These are phyloP conservation scores for Ceratitis capitata DNA, from an alignment of 1,140 invertebrate genomes.

Conservation along the genomic window DNA sequence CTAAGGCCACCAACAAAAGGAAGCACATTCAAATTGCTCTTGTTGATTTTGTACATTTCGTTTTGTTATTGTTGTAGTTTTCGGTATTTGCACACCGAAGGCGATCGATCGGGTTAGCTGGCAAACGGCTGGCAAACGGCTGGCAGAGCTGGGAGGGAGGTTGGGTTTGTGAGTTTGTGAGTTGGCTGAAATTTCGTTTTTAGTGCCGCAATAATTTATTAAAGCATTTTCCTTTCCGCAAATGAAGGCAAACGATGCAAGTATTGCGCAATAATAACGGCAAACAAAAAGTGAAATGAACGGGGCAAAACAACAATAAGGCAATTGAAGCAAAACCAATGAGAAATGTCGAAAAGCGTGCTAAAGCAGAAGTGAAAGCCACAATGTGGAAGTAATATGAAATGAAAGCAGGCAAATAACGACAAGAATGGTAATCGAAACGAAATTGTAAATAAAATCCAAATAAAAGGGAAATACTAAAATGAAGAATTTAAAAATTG, in stretches of 20 bases:
- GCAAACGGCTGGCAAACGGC: no score
- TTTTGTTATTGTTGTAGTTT: not conserved
- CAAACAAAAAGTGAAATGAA: not conserved
- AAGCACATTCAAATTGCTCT: conserved; percentile 18
- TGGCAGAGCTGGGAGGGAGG: not conserved
- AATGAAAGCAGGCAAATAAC: not conserved
- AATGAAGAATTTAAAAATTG: not conserved
- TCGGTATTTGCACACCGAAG: conserved; percentile 10
- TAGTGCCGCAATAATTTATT: conserved; percentile 32
- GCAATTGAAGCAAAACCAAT: not conserved
- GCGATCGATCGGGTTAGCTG: not conserved
- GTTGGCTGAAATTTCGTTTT: not conserved
- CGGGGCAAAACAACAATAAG: not conserved
- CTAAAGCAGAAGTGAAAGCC: not conserved
- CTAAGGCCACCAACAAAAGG: not conserved
- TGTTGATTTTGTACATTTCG: not conserved
- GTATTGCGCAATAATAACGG: not conserved
- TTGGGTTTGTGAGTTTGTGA: not conserved
- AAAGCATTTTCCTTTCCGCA: conserved; percentile 27
- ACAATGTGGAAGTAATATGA: not conserved
- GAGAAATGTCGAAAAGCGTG: not conserved
- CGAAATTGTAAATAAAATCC: conserved; percentile 10
- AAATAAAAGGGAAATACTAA: not conserved
- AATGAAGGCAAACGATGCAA: conserved; percentile 6
- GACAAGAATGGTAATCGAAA: not conserved